phyloP scores from a whole-genome alignment of 2,797 vertebrate species.

The Triplophysa bombifrons region DNA sequence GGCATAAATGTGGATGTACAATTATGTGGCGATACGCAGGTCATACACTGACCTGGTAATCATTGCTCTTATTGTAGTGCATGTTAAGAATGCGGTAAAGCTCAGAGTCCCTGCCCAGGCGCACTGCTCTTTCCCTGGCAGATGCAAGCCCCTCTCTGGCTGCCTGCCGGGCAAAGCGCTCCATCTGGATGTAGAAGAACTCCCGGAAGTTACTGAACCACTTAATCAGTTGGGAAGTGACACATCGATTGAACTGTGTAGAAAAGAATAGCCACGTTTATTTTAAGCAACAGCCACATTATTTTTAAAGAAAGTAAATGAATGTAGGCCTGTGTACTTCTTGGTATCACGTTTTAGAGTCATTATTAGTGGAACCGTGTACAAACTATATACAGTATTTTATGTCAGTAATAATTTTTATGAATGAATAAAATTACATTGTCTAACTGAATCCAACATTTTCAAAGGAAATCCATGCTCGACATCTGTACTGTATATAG shows the following conservation, averaged over 20 bases:
- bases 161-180: slow-evolving; percentile 82
- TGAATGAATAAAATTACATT: neutral
- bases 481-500: slow-evolving; percentile 21
- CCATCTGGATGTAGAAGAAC: slow-evolving; percentile 88
- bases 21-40: neutral
- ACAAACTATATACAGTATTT: neutral
- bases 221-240: slow-evolving; percentile 85
- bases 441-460: neutral
- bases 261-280: neutral
- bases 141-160: slow-evolving; percentile 77
- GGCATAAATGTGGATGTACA: neutral
- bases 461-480: slow-evolving; percentile 17
- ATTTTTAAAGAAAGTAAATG: neutral
- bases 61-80: slow-evolving; percentile 84
- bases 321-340: neutral
- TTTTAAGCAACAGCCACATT: neutral
- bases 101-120: slow-evolving; percentile 76
- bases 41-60: slow-evolving; percentile 78
- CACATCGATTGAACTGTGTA: slow-evolving; percentile 79
- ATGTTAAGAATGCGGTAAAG: slow-evolving; percentile 82
- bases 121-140: slow-evolving; percentile 65
- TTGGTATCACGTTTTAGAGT: neutral
- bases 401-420: neutral
- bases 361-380: neutral
- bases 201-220: slow-evolving; percentile 87